A percentile compares a stretch with the other conserved stretches of the same genome.
Evolutionary conservation across 2,113 vertebrate genomes (phyloP).

Genomic region (Pedionomus torquatus): DNA sequence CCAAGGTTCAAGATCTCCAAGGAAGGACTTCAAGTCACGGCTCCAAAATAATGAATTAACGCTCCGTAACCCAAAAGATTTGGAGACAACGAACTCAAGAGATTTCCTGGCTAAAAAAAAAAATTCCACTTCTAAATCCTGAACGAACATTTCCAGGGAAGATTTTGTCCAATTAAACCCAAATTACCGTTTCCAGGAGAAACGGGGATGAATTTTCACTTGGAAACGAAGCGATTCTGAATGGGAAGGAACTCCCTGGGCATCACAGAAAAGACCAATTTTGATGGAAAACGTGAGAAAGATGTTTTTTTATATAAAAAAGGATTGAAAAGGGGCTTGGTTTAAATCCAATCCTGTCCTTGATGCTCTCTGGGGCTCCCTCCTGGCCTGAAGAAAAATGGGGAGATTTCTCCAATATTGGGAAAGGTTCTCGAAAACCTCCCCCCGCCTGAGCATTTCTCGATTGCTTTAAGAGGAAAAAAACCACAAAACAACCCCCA

Average conservation of each 20-base stretch:
- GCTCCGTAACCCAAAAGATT: no score
- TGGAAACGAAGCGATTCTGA: rapidly evolving
- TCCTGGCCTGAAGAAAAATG: neutral
- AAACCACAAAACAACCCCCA: no score
- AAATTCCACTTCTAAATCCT: neutral
- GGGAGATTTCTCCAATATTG: neutral
- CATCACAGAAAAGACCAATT: neutral
- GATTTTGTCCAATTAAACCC: neutral
- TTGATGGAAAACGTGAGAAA: rapidly evolving
- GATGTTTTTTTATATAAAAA: neutral
- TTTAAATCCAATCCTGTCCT: neutral
- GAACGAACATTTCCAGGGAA: neutral
- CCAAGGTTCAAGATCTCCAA: neutral
- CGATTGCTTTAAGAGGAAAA: no score
- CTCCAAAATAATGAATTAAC: neutral
- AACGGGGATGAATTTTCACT: rapidly evolving
- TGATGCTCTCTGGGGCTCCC: neutral
- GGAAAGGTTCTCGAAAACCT: neutral
- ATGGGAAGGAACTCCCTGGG: no score
- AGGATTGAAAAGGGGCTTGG: no score
- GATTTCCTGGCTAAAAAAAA: no score
- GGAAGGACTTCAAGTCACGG: neutral
- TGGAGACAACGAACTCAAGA: no score
- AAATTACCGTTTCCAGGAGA: neutral
- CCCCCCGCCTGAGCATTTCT: rapidly evolving